These are phyloP conservation scores for Lanistes nyassanus DNA, from an alignment of 1,140 invertebrate genomes.

Conservation along the genomic window DNA sequence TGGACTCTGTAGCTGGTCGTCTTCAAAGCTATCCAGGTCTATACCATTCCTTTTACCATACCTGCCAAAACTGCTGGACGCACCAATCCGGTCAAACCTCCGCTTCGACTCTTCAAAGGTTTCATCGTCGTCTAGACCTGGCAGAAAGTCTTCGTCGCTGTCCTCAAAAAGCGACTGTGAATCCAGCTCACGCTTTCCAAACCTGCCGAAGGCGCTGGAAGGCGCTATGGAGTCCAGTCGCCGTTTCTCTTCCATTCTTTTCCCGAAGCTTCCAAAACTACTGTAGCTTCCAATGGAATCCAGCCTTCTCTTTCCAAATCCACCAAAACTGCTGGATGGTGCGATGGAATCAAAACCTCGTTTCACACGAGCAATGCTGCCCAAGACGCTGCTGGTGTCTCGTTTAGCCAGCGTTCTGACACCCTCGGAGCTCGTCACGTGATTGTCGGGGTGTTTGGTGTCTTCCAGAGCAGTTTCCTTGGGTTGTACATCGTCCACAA, in stretches of 20 bases:
- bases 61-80: constrained; percentile 7
- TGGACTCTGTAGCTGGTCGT: too few relatives aligned
- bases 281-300: constrained; percentile 8
- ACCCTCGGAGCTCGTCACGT: too few relatives aligned
- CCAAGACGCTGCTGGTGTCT: not conserved
- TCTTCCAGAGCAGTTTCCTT: too few relatives aligned
- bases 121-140: not conserved
- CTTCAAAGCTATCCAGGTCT: too few relatives aligned
- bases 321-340: not conserved
- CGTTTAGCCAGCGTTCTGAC: not conserved
- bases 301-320: constrained; percentile 13
- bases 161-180: not conserved
- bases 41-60: constrained; percentile 2
- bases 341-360: constrained; percentile 18
- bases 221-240: constrained; percentile 6
- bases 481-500: too few relatives aligned
- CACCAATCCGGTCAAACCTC: constrained; percentile 2
- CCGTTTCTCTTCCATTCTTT: not conserved
- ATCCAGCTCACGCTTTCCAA: constrained; percentile 18
- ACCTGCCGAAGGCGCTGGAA: constrained; percentile 4
- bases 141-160: too few relatives aligned
- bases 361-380: not conserved
- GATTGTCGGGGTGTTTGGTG: too few relatives aligned
- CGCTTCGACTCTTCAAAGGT: constrained; percentile 5
- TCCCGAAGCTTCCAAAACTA: constrained; percentile 6